Base-by-base conservation (phyloP, 2,888 invertebrate genomes). In the Anthrax anthrax region DNA sequence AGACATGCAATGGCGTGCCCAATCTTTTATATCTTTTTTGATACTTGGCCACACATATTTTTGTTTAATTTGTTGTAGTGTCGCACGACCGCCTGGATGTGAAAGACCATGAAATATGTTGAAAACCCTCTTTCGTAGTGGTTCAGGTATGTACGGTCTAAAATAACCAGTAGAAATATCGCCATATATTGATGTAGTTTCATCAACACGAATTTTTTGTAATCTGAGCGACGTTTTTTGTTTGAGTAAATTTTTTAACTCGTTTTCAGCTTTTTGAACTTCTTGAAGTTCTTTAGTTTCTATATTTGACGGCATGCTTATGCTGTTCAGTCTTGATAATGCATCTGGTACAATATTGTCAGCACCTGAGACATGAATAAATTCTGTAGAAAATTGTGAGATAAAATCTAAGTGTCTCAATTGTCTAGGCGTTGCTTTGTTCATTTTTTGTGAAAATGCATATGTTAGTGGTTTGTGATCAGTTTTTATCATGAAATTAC, bases 21-120 rank as follows among this genome's bases (percentile, higher is more conserved):
- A 43, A 40, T 18, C 10, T 14, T 43, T n/a, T 13, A 43, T 37
- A 47, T 58, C 55, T 23, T 44, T 46, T 5, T 49, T 48, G 16
- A 56, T 46, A 8, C 14, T 16, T 9, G 53, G 55, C 57, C 56
- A 56, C 3, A 57, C 50, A 36, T 44, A 57, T 2, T 51, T 50
- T 39, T 49, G 12, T 14, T 39, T 18, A 6, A 56, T 42, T 18
- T 51, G 8, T 17, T 50, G 47, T 1, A 38, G 37, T 1, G 54
- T 51, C 3, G 48, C 46, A 14, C 45, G 46, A 6, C 47, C 46
- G 5, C 55, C 53, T 18, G 57, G 55, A 42, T 56, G 57, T n/a
- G n/a, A n/a, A n/a, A n/a, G n/a, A n/a, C n/a, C n/a, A n/a, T n/a
- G n/a, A n/a, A n/a, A n/a, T n/a, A 23, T 23, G 8, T 23, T 23